Evolutionary conservation across 2,797 vertebrate species (phyloP).

Genomic region (Anguilla anguilla): DNA sequence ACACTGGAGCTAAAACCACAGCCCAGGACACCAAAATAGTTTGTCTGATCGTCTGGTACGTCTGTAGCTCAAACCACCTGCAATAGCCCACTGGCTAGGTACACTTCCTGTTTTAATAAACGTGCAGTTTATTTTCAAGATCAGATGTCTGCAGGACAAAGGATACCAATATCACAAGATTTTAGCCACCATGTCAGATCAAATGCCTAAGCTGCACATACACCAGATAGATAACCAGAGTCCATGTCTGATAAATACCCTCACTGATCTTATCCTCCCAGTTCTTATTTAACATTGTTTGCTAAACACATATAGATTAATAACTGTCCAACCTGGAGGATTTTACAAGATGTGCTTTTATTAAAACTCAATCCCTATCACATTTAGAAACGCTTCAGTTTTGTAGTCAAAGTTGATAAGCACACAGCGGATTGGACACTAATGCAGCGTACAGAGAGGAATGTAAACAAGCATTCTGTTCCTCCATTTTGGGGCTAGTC

Average conservation of each 20-base stretch:
- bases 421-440: not conserved
- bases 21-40: not conserved
- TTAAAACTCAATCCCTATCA: not conserved
- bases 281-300: not conserved
- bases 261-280: not conserved
- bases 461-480: slow-evolving; percentile 34
- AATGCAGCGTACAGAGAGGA: not conserved
- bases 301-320: not conserved
- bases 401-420: not conserved
- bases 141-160: not conserved
- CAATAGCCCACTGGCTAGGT: not conserved
- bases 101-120: not conserved
- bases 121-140: not conserved
- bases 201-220: not conserved
- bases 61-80: not conserved
- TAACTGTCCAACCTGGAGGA: not conserved
- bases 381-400: not conserved
- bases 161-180: not conserved
- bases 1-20: not conserved
- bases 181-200: not conserved
- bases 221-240: not conserved
- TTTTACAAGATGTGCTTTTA: not conserved
- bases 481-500: slow-evolving; percentile 37
- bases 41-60: not conserved
- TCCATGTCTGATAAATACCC: not conserved